These are phyloP conservation scores for Aphelocoma californica DNA, from an alignment of 2,797 vertebrate species.

Conservation along the genomic window DNA sequence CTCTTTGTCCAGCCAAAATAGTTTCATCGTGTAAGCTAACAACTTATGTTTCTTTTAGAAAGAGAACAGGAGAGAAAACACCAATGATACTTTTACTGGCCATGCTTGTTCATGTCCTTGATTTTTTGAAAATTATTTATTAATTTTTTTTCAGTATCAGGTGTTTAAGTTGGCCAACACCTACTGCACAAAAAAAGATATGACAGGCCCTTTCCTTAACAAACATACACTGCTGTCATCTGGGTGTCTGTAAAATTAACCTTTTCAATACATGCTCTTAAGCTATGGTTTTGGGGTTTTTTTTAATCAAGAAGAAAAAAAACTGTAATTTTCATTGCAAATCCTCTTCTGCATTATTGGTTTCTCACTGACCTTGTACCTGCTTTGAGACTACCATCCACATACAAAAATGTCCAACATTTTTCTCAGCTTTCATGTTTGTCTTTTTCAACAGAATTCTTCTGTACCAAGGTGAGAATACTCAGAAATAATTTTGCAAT, in stretches of 20 bases:
- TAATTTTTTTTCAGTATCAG: background rate
- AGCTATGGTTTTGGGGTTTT: background rate
- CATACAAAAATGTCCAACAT: background rate
- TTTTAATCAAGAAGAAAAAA: background rate
- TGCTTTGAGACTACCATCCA: background rate
- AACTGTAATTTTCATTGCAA: background rate
- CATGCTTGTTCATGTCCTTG: background rate
- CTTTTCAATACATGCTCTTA: background rate
- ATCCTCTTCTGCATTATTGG: background rate
- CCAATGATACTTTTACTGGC: background rate
- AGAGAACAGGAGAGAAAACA: background rate
- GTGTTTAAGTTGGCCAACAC: background rate
- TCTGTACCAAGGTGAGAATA: background rate
- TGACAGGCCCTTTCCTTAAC: background rate
- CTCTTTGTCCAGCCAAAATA: background rate
- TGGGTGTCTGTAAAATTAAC: background rate
- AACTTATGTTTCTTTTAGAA: background rate
- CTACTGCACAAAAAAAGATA: background rate
- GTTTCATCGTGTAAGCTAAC: accelerated
- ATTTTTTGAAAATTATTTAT: background rate
- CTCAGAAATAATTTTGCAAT: background rate
- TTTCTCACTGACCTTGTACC: background rate
- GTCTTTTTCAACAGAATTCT: background rate
- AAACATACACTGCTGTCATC: background rate
- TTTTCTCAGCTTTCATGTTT: background rate